Conservation (phyloP, 2,888 invertebrate species). For the Callyntrura guangdongensis region DNA sequence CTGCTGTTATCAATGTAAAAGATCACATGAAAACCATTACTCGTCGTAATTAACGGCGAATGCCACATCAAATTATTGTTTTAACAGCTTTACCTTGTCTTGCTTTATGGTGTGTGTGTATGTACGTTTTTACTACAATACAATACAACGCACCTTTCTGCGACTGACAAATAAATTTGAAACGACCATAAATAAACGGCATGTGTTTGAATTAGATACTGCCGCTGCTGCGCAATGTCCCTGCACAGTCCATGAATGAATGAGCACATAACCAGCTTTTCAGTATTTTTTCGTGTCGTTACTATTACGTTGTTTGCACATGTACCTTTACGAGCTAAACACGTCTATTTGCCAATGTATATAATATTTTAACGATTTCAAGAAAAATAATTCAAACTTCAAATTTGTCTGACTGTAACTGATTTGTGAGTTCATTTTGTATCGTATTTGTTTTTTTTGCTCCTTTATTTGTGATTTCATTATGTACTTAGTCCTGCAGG, state of each 20-base stretch:
- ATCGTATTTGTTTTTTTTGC: neutral
- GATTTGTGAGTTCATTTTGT: neutral
- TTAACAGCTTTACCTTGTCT: conserved; percentile 5
- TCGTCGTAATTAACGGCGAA: conserved; percentile 68
- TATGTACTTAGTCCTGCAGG: neutral
- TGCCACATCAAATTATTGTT: conserved; percentile 53
- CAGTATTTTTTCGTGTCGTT: too few relatives aligned
- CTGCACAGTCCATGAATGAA: neutral
- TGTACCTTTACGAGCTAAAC: too few relatives aligned
- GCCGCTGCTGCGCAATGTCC: neutral
- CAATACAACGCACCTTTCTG: neutral
- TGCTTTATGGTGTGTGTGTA: neutral
- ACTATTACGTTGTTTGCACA: too few relatives aligned
- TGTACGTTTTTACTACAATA: too few relatives aligned
- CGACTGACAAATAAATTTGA: conserved; percentile 18
- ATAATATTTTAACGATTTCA: neutral
- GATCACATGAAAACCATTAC: conserved; percentile 57
- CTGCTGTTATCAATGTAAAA: conserved; percentile 20
- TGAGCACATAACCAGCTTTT: too few relatives aligned
- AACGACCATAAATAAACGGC: neutral
- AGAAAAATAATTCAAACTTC: neutral
- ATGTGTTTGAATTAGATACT: neutral
- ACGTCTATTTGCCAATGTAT: neutral
- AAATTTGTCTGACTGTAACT: conserved; percentile 26
- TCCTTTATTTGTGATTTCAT: conserved; percentile 7